A percentile compares a stretch with the other conserved stretches of the same genome.
Evolutionary conservation across 2,113 vertebrate species (phyloP).

Genomic region (Anhinga anhinga): DNA sequence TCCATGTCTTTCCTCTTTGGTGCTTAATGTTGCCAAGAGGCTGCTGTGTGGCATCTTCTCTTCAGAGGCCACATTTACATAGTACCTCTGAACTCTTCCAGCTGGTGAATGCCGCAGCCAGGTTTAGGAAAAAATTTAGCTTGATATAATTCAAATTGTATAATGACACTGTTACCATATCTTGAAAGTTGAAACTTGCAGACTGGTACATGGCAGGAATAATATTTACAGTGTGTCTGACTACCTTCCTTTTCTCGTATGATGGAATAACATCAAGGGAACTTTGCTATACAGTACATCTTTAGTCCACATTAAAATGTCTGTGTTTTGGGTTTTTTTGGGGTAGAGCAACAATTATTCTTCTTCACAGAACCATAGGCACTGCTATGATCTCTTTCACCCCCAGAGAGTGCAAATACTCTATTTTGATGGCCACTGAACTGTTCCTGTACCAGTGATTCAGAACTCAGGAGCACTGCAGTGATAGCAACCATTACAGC

Average conservation of each 20-base stretch:
- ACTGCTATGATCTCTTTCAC: not conserved
- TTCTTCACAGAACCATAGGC: not conserved
- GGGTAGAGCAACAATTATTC: not conserved
- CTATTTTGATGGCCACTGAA: not conserved
- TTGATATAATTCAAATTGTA: not conserved
- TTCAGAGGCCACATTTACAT: not conserved
- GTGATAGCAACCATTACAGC: not conserved
- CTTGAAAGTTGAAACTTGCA: not conserved
- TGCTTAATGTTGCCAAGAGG: not conserved
- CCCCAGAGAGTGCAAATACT: not conserved
- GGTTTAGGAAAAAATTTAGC: not conserved
- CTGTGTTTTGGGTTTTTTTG: not conserved
- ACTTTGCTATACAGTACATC: not conserved
- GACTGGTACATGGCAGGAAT: not conserved
- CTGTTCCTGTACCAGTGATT: not conserved
- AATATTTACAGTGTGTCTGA: not conserved
- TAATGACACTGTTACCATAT: fast-evolving
- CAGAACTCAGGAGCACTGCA: not conserved
- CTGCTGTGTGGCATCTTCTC: not conserved
- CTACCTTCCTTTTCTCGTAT: not conserved
- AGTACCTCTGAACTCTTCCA: not conserved
- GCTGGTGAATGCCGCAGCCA: not conserved
- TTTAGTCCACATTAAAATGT: not conserved
- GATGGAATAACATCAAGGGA: not conserved
- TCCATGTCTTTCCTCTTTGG: not conserved